Base-by-base conservation (phyloP, 2,113 vertebrate genomes). In the Cyprinodon brontotheroides region DNA sequence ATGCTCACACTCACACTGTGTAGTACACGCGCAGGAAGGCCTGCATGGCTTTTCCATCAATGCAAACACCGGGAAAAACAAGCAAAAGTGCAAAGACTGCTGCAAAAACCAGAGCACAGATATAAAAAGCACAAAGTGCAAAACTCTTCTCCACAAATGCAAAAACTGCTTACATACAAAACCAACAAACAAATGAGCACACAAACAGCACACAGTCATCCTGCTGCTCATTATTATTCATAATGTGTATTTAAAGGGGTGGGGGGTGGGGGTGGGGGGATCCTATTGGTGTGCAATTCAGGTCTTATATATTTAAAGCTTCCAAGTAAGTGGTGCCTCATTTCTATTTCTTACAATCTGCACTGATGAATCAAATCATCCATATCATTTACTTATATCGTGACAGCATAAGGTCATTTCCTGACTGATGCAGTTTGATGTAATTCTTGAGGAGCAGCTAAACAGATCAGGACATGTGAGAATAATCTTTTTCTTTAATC, bases 51-150 rank as follows among this genome's bases (percentile, higher is more conserved):
- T 29, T 68, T 29, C 64, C 60, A 38, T 67, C 61, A 15, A 22
- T 5, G 74, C 75, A 77, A 76, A 74, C 77, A 43, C 68, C 77
- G 72, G 37, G 75, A 37, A 66, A 48, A 74, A 83, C 86, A 84
- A 86, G 82, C n/a, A 50, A 9, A 60, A 14, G 43, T 11, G 73
- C 72, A 86, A 74, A 82, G 70, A 37, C 73, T 41, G 62, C 86
- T 69, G 78, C 72, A 67, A 80, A 77, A 62, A 75, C 67, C 63
- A 66, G 62, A 36, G 43, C 59, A 87, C 84, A 75, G 61, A 78
- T 74, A 60, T 61, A 75, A 13, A 59, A 13, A 41, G 39, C 45
- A 71, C 63, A 47, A 13, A 80, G 15, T 72, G 29, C 37, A 61
- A 77, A 63, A 68, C 69, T 63, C 65, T 77, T n/a, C 82, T 69